Evolutionary conservation across 1,140 invertebrate species (phyloP), one percentile per base, ranked within the genome.

Genomic region (Hirudo medicinalis): DNA sequence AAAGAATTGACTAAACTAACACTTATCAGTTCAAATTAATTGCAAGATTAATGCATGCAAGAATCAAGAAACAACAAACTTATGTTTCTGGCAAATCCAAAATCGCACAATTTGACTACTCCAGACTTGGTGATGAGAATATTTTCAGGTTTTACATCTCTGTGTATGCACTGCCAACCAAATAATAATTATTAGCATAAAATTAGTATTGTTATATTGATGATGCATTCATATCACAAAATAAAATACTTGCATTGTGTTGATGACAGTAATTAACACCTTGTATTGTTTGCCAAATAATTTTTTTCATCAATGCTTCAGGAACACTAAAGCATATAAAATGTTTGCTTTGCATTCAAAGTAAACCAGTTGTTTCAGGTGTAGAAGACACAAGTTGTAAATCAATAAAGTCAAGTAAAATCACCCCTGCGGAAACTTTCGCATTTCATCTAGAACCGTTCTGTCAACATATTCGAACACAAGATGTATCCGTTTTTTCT

Each of bases 401-500:
- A 11, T 13, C 19, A 27, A 25, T 0, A 63, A 27, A 63, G 3
- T 27, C 60, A 63, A 63, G 1, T 63, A 27, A 25, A 63, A 20
- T 25, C 60, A 87, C 84, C 87, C 87, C 78, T 84, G 85, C 0
- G 90, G 89, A 84, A 92, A 88, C 78, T 91, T 91, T 79, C 98
- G 94, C 78, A 99, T 85, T 79, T 99, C 94, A 77, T 96, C 91
- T 9, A 99, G 85, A 53, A 99, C 89, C 0, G 96, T 99, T 78
- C 92, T 88, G 76, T 99, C 96, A 80, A 97, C 98, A 82, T 90
- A 98, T 82, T 99, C 96, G 82, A 99, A 99, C 5, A 99, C 96
- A 60, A 99, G 84, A 84, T 99, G 95, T 13, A 99, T 85, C 78
- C 95, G 91, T 72, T 92, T 87, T 84, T 98, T 98, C 67, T 94